phyloP scores from a whole-genome alignment of 2,797 vertebrate genomes.

The Neostethus bicornis region DNA sequence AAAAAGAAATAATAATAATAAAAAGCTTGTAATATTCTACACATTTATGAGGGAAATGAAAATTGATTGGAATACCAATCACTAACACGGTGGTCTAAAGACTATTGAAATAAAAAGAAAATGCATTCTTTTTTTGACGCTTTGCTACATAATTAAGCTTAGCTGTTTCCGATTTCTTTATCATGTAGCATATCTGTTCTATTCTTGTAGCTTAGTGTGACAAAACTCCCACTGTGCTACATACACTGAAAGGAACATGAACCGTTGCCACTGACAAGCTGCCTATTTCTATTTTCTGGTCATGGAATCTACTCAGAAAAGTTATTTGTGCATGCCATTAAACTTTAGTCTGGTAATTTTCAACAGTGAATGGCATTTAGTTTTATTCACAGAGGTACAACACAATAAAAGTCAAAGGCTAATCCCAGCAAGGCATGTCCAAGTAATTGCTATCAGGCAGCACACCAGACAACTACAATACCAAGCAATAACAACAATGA shows the following conservation, averaged over 20 bases:
- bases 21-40: slow-evolving; percentile 1
- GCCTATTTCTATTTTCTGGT: slow-evolving; percentile 4
- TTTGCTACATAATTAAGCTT: not conserved
- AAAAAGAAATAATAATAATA: not conserved
- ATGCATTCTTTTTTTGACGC: not conserved
- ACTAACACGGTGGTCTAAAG: not conserved
- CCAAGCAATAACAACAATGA: slow-evolving; percentile 2
- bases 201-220: not conserved
- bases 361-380: slow-evolving; percentile 5
- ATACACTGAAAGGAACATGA: not conserved
- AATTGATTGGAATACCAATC: not conserved
- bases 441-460: slow-evolving; percentile 13
- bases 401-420: slow-evolving; percentile 19
- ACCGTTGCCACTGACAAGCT: not conserved
- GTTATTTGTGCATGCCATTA: slow-evolving; percentile 2
- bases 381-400: slow-evolving; percentile 7
- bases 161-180: slow-evolving; percentile 1
- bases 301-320: not conserved
- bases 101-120: not conserved
- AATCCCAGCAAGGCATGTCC: slow-evolving; percentile 12
- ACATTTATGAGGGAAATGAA: not conserved
- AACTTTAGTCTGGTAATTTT: slow-evolving; percentile 15
- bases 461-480: not conserved
- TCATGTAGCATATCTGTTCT: not conserved
- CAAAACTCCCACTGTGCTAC: not conserved